These are phyloP conservation scores for Motacilla tschutschensis DNA, from an alignment of 2,113 vertebrate genomes.

Conservation along the genomic window DNA sequence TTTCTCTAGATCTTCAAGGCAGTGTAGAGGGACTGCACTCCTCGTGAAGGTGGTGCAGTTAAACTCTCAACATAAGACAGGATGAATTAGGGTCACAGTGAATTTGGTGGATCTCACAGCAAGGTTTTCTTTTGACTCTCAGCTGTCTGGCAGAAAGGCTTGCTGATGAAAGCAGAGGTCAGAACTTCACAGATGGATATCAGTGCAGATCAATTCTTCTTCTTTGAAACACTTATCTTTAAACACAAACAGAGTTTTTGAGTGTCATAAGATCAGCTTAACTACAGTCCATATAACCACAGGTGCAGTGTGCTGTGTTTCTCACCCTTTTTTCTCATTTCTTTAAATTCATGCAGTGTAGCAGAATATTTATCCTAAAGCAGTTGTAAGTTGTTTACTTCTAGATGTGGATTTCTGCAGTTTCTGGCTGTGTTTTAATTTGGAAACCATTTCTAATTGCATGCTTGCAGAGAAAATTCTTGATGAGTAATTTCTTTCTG, in stretches of 20 bases:
- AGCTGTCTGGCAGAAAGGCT: background rate
- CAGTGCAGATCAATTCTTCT: background rate
- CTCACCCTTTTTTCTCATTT: background rate
- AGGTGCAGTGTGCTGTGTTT: background rate
- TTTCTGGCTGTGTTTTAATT: slow-evolving; percentile 25
- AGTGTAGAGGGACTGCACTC: background rate
- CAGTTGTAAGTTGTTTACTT: slow-evolving; percentile 15
- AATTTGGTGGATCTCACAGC: background rate
- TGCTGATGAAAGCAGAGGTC: background rate
- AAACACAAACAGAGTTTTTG: background rate
- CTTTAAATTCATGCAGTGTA: background rate
- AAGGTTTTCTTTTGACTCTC: background rate
- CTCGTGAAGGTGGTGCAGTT: background rate
- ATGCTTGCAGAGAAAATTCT: slow-evolving; percentile 23
- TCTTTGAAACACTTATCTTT: background rate
- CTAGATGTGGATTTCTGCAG: background rate
- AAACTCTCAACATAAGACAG: background rate
- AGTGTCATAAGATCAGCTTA: background rate
- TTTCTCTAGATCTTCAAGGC: background rate
- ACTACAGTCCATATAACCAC: background rate
- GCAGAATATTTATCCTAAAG: slow-evolving; percentile 25
- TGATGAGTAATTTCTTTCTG: slow-evolving; percentile 28
- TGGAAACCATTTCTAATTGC: slow-evolving; percentile 40
- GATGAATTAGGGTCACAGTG: background rate
- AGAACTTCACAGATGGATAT: background rate